These are phyloP conservation scores for Dermatemys mawii DNA, from an alignment of 2,113 vertebrate genomes.

Conservation along the genomic window DNA sequence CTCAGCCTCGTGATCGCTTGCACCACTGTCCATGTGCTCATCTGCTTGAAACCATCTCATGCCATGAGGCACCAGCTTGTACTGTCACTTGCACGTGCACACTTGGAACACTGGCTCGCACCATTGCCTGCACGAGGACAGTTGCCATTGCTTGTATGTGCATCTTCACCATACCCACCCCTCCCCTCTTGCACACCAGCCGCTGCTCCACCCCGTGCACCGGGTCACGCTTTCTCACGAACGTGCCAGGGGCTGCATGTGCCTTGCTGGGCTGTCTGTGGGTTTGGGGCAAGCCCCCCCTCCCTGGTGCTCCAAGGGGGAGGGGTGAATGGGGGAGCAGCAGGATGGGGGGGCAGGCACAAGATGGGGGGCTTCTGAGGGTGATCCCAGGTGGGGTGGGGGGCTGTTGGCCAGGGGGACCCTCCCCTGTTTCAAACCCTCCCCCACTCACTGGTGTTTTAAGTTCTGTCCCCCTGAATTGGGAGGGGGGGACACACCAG, in stretches of 20 bases:
- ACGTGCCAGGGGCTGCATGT: not conserved
- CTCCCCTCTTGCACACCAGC: conserved; percentile 21
- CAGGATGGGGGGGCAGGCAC: not conserved
- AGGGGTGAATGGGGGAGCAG: not conserved
- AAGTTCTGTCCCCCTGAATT: conserved; percentile 63
- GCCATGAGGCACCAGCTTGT: not conserved
- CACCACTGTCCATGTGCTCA: not conserved
- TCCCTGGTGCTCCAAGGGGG: not conserved
- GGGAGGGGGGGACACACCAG: conserved; percentile 49
- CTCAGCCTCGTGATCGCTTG: not conserved
- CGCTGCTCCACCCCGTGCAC: not conserved
- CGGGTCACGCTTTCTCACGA: not conserved
- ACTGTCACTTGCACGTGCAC: not conserved
- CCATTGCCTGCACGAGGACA: not conserved
- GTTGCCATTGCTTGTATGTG: not conserved
- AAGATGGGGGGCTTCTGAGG: not conserved
- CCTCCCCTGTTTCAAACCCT: not conserved
- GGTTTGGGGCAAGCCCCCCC: not conserved
- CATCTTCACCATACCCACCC: not conserved
- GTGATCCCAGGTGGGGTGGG: not conserved
- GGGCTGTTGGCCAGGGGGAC: not conserved
- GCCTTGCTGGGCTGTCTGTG: not conserved
- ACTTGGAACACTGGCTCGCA: not conserved
- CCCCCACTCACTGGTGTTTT: not conserved
- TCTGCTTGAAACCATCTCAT: not conserved